Evolutionary conservation across 1,140 invertebrate genomes (phyloP), one percentile per base, ranked within the genome.

Genomic region (Drosophila serrata): DNA sequence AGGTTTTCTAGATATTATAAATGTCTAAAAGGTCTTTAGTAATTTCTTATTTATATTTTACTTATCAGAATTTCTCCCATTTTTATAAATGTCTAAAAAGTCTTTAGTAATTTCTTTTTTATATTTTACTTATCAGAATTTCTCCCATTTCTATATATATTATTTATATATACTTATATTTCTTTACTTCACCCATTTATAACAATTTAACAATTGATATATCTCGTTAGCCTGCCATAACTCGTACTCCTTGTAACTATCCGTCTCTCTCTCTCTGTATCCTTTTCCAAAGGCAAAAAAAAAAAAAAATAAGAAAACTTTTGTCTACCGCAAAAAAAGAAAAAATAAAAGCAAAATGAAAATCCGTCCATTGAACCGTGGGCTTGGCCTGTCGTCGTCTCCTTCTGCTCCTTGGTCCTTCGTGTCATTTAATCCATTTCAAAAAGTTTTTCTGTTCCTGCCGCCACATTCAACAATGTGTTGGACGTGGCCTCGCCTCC

Each of bases 351-450:
- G 67, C 59, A 45, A 79, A 84, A 60, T 84, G 56, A 73, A 81
- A 85, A 68, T 85, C 78, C 78, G 77, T 81, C 42, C 78, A 85
- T 85, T 81, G 82, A 85, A 85, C 82, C 77, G 67, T 76, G 55
- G 51, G 75, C 57, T 77, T 72, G 62, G 62, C 31, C 39, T 13
- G 13, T 22, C 42, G 48, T 46, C 43, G 48, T 46, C 33, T n/a
- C 13, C 15, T 24, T 42, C 15, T 5, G 45, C 40, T n/a, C 31
- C n/a, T 24, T 43, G n/a, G 17, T 35, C 29, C 49, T 55, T 55
- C 51, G 51, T 55, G 69, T 70, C 81, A 84, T 84, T 84, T 69
- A 55, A 82, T 78, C 75, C 64, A 59, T 75, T 69, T 84, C 46
- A 76, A 70, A 72, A 43, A n/a, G n/a, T n/a, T 81, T 77, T 74